phyloP scores from a whole-genome alignment of 1,140 invertebrate species.

The Dreissena rostriformis region DNA sequence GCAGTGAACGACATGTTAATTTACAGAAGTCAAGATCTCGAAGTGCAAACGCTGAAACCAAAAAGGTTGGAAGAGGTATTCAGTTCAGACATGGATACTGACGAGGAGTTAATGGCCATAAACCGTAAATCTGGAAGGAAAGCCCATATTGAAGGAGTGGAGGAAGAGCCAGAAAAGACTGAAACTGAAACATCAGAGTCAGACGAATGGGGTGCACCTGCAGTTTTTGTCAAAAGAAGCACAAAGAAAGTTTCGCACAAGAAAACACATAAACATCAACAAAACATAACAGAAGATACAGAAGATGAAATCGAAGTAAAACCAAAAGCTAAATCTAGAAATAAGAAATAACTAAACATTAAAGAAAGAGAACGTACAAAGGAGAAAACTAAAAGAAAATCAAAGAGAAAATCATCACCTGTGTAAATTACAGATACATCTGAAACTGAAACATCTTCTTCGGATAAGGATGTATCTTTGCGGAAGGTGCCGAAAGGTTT shows the following conservation, averaged over 20 bases:
- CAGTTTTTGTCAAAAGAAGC: no score
- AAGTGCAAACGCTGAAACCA: neutral
- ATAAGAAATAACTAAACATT: neutral
- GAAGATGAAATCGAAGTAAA: neutral
- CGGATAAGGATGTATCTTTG: neutral
- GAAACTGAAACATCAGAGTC: no score
- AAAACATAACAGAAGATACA: neutral
- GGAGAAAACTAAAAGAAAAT: neutral
- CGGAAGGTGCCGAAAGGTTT: conserved; percentile 23
- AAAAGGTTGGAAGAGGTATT: neutral
- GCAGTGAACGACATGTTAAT: neutral
- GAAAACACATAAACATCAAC: neutral
- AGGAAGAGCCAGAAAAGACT: no score
- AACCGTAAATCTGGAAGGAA: no score
- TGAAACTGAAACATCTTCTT: neutral
- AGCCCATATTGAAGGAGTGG: no score
- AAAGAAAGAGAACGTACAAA: no score
- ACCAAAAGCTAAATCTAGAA: neutral
- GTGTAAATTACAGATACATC: neutral
- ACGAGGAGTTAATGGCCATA: no score
- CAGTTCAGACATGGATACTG: neutral
- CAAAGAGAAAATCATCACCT: neutral
- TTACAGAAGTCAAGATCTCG: neutral
- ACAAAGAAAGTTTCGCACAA: neutral
- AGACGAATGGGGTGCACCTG: no score